Conservation (phyloP, 2,113 vertebrate genomes). For the Sylvicapra grimmia region DNA sequence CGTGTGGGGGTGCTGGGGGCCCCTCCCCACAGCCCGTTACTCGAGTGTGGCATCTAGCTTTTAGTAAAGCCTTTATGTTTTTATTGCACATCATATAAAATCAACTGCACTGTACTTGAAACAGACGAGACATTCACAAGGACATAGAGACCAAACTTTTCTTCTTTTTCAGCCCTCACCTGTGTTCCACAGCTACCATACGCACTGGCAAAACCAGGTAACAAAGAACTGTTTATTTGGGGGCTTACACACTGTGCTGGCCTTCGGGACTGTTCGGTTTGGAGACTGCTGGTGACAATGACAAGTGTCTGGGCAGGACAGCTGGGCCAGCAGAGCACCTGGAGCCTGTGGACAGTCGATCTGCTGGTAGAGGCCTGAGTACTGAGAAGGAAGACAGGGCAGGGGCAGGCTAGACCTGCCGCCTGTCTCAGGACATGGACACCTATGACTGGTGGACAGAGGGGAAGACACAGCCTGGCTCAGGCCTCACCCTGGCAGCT, state of each 20-base stretch:
- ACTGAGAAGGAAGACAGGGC: neutral
- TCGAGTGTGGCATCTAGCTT: neutral
- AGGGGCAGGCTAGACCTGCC: neutral
- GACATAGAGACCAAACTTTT: neutral
- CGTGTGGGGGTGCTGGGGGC: fast-evolving
- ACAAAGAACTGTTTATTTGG: neutral
- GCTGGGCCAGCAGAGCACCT: neutral
- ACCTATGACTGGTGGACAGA: neutral
- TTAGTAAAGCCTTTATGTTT: conserved; percentile 30
- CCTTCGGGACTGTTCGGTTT: neutral
- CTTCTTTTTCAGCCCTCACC: neutral
- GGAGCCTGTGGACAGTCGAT: neutral
- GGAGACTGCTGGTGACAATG: conserved; percentile 28
- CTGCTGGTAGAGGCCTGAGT: neutral
- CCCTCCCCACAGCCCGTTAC: too few species aligned
- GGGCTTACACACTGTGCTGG: neutral
- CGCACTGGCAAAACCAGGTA: neutral
- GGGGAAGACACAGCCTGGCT: neutral
- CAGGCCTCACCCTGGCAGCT: neutral
- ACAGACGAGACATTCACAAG: neutral
- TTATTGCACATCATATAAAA: conserved; percentile 74
- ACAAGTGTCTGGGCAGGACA: neutral
- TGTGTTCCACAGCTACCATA: neutral
- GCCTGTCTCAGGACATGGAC: neutral
- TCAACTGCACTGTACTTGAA: conserved; percentile 5